Conservation (phyloP, 2,113 vertebrate genomes). For the Furnarius figulus region DNA sequence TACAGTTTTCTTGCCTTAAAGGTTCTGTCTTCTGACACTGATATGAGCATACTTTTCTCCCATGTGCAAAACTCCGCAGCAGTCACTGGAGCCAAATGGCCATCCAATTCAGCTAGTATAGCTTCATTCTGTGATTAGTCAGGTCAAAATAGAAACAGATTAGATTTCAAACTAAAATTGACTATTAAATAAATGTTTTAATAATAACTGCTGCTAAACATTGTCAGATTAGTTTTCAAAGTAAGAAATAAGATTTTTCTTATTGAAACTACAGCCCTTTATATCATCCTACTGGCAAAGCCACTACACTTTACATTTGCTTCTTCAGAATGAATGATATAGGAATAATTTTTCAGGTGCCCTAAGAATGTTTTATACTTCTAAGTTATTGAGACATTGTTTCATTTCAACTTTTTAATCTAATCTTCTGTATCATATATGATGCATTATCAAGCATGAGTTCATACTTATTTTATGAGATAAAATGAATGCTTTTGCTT, state of each 20-base stretch:
- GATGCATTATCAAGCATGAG: not conserved
- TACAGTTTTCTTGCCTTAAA: constrained; percentile 77
- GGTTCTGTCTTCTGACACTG: constrained; percentile 88
- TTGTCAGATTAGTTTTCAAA: not conserved
- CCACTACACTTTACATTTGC: not conserved
- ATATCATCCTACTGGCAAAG: not conserved
- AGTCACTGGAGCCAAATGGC: constrained; percentile 82
- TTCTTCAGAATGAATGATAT: not conserved
- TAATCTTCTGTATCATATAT: not conserved
- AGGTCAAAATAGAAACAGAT: not conserved
- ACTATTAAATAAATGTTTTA: not conserved
- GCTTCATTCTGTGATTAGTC: constrained; percentile 44
- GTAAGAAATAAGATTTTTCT: not conserved
- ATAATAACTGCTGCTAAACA: not conserved
- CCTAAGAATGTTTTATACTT: not conserved
- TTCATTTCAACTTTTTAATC: not conserved
- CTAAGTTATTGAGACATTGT: not conserved
- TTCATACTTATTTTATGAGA: not conserved
- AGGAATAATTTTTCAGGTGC: not conserved
- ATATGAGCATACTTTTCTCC: constrained; percentile 77
- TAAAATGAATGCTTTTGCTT: not conserved
- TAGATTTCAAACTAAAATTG: not conserved
- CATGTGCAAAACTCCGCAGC: constrained; percentile 86
- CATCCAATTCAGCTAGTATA: constrained; percentile 67
- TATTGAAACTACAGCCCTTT: not conserved